Evolutionary conservation across 2,113 vertebrate genomes (phyloP), one percentile per base, ranked within the genome.

Genomic region (Heteronetta atricapilla): DNA sequence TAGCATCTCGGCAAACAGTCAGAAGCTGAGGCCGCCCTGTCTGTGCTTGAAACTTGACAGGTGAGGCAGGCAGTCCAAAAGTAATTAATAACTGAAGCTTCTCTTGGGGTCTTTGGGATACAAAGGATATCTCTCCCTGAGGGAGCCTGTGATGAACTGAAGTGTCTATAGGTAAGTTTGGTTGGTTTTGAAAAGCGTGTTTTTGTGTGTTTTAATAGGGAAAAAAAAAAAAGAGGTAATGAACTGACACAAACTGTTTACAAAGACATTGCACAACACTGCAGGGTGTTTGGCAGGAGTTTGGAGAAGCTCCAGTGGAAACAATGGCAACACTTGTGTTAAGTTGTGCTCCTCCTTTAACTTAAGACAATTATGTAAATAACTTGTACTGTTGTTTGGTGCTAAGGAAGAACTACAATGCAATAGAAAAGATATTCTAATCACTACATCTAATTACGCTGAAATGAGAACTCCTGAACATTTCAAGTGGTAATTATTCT

Each of bases 401-500:
- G 62, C 70, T 81, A 48, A 68, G 75, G 60, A 91, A 81, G 87
- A 86, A 8, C 52, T 80, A 42, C 53, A 67, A 5, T 63, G 58
- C 62, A 83, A 73, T 29, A 79, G 69, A 73, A 86, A 81, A 72
- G 74, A 66, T 64, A 74, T 38, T 89, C 59, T 68, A 90, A 90
- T 95, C 60, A 77, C 62, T 93, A 18, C 50, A 81, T 79, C 87
- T 95, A 81, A 93, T 92, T 92, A 90, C 48, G 63, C 40, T 69
- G 60, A 69, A 78, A 80, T 63, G 53, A 83, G 78, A 81, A 78
- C 77, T 92, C 77, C 78, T 80, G 66, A 68, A 85, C 90, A 56
- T 93, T 73, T 90, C 46, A 64, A 86, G 78, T 88, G 66, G 53
- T 58, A 94, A 87, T 95, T 88, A 89, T 72, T 91, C 59, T 68